Percentiles rank a stretch among this genome's conserved stretches.
phyloP scores from a whole-genome alignment of 2,888 invertebrate genomes.

The Phortica okadai region DNA sequence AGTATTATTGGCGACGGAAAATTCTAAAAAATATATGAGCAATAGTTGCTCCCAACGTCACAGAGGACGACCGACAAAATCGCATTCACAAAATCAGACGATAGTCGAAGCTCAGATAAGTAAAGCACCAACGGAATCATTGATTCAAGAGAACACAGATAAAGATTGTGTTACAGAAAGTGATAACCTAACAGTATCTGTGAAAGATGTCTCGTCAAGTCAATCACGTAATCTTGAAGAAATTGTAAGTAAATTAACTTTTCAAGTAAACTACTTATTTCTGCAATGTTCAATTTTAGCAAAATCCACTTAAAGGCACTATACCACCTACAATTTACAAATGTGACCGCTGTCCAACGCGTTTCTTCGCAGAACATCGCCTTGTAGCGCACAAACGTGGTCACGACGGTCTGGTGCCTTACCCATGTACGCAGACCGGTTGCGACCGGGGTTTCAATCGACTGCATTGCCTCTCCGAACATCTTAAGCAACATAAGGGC shows the following conservation, averaged over 20 bases:
- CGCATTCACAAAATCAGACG: neutral
- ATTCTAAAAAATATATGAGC: neutral
- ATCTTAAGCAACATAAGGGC: slow-evolving; percentile 60
- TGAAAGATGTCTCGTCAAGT: neutral
- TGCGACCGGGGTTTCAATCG: slow-evolving; percentile 63
- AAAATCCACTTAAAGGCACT: neutral
- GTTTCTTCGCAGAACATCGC: slow-evolving; percentile 55
- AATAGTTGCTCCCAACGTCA: neutral
- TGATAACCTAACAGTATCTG: neutral
- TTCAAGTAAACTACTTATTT: neutral
- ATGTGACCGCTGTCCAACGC: slow-evolving; percentile 58
- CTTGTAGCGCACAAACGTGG: slow-evolving; percentile 60
- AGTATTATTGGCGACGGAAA: neutral
- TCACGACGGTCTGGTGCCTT: slow-evolving; percentile 63
- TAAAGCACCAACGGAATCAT: neutral
- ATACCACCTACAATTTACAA: slow-evolving; percentile 38
- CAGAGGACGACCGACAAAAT: slow-evolving; percentile 8
- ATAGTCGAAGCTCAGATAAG: too few relatives aligned
- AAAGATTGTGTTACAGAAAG: neutral
- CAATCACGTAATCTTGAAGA: neutral
- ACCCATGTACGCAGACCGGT: slow-evolving; percentile 58
- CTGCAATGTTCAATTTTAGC: neutral
- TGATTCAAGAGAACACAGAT: neutral
- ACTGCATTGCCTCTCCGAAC: slow-evolving; percentile 53
- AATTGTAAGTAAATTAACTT: neutral